Evolutionary conservation across 1,140 invertebrate species (phyloP).

Genomic region (Tetramorium alpestre): DNA sequence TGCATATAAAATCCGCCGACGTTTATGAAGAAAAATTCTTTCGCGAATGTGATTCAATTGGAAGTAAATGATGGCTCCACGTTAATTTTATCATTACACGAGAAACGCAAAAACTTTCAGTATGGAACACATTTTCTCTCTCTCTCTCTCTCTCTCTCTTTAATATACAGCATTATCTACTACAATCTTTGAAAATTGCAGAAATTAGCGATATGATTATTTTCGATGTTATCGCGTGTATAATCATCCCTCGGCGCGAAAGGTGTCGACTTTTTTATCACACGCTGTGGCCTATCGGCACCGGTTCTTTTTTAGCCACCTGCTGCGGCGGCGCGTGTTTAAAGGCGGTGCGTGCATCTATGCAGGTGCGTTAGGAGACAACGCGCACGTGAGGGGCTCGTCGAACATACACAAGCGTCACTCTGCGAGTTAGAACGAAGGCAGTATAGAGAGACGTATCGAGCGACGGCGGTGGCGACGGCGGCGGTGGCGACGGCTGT

Average conservation of each 20-base stretch:
- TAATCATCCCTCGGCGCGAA: too few species aligned
- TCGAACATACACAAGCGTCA: background rate
- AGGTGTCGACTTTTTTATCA: background rate
- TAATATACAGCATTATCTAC: too few species aligned
- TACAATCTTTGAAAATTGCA: background rate
- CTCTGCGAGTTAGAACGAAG: slow-evolving; percentile 62
- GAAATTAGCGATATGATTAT: background rate
- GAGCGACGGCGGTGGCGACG: slow-evolving; percentile 63
- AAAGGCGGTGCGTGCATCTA: background rate
- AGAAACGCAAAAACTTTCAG: background rate
- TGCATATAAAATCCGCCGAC: background rate
- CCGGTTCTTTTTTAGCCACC: background rate
- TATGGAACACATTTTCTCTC: too few species aligned
- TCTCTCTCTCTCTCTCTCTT: too few species aligned
- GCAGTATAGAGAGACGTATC: slow-evolving; percentile 69
- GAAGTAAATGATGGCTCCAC: background rate
- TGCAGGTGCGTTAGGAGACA: background rate
- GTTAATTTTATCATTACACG: background rate
- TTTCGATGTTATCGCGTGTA: too few species aligned
- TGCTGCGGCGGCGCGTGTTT: background rate
- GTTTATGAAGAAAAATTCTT: background rate
- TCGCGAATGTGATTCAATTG: background rate
- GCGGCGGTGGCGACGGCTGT: slow-evolving; percentile 52
- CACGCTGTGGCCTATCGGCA: background rate
- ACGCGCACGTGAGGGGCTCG: background rate